Base-by-base conservation (phyloP, 2,797 vertebrate genomes). In the Smutsia temminckii region DNA sequence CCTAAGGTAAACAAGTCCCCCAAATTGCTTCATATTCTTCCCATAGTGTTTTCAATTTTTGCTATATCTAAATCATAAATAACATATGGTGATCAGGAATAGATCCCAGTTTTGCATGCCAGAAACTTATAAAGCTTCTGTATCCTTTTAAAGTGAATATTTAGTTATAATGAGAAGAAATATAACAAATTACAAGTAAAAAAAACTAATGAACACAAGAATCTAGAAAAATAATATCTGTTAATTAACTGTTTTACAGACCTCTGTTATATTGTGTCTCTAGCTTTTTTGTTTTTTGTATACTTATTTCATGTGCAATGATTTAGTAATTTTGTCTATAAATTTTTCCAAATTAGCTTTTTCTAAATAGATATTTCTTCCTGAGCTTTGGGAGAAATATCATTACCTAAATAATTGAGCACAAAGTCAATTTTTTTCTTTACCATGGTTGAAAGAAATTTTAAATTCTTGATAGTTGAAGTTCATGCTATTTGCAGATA, bases 361-460 rank as follows among this genome's bases (percentile, higher is more conserved):
- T 91, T 84, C n/a, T 61, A 91, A 90, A 42, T 66, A 59, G 3
- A 63, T 23, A 27, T 0, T 55, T 79, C 42, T 61, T 64, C 37
- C 27, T 90, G 23, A 84, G n/a, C 10, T 55, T 86, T 75, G 63
- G 80, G 37, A 91, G 53, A 95, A 69, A 55, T 84, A 49, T 12
- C 20, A 16, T 85, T 89, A 90, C 16, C 14, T 79, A 72, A 72
- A 69, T 78, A 59, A 78, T 59, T 59, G 42, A 90, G 25, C 40
- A 84, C 42, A 61, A 93, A 66, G 63, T 34, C 8, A 66, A 10
- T 29, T 59, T 96, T 91, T 90, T 83, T 59, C 42, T 89, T 94
- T 53, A 81, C 29, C n/a, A 32, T 92, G 49, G 27, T 71, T 89
- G 25, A 77, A 69, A 4, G 25, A 71, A 85, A 27, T 12, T 77